Percentiles rank a stretch among this genome's conserved stretches.
phyloP scores from a whole-genome alignment of 1,140 invertebrate species.

The Caenorhabditis inopinata region DNA sequence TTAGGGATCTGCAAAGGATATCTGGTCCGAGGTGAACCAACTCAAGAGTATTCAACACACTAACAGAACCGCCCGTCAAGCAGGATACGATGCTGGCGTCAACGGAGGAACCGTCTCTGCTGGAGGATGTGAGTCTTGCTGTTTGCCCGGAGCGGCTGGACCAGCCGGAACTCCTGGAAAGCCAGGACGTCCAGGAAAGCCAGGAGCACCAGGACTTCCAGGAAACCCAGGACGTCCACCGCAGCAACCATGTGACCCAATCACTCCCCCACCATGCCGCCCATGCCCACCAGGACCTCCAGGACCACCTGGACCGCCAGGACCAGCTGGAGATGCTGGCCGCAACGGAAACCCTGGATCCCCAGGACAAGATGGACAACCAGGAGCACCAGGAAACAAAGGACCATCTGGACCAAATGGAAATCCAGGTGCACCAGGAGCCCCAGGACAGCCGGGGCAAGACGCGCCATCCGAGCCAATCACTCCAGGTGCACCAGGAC shows the following conservation, averaged over 20 bases:
- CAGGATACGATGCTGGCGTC: conserved; percentile 50
- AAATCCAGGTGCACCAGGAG: conserved; percentile 48
- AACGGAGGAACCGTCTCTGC: conserved; percentile 38
- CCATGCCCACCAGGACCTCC: conserved; percentile 45
- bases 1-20: conserved; percentile 52
- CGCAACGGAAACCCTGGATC: conserved; percentile 43
- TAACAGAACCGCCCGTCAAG: conserved; percentile 53
- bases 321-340: conserved; percentile 45
- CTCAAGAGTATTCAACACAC: conserved; percentile 49
- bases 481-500: conserved; percentile 46
- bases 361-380: conserved; percentile 41
- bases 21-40: conserved; percentile 52
- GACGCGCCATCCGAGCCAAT: conserved; percentile 46
- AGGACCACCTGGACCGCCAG: conserved; percentile 45
- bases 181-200: conserved; percentile 49
- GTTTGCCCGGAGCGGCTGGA: conserved; percentile 49
- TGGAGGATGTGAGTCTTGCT: conserved; percentile 50
- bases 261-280: conserved; percentile 45
- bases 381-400: conserved; percentile 45
- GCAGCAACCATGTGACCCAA: conserved; percentile 43
- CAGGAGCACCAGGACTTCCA: conserved; percentile 40
- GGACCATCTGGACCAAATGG: conserved; percentile 48
- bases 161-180: conserved; percentile 51
- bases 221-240: conserved; percentile 45
- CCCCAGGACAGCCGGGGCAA: conserved; percentile 46